Base-by-base conservation (phyloP, 2,113 vertebrate species). In the Sterna hirundo region DNA sequence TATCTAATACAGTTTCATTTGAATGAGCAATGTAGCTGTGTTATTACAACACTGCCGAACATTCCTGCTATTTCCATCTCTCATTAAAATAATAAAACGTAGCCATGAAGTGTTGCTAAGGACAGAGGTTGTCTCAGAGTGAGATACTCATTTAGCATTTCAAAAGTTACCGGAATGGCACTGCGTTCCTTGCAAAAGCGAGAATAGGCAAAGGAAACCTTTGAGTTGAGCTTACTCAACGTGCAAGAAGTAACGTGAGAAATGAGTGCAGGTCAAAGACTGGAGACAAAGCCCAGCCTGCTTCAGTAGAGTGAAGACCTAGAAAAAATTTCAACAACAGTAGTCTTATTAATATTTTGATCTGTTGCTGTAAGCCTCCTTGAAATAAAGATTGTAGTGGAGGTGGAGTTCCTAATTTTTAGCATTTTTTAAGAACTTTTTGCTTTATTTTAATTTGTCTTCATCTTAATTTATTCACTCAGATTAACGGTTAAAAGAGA, bases 41-140 rank as follows among this genome's bases (percentile, higher is more conserved):
- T 64, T 92, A 87, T 72, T 83, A 87, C 42, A 95, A 94, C 17
- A 77, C 13, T 86, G 57, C 65, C 3, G n/a, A 96, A 68, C 49
- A 38, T 91, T 94, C 57, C 66, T 85, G 38, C 38, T 79, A 52
- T 71, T 91, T 32, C 47, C 15, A 69, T 91, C 29, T 90, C 84
- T 89, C 78, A 85, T 93, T 91, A 92, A 95, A 88, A 85, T 80
- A 94, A 90, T 76, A 86, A 94, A 95, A 90, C 15, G 7, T 49
- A 64, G 38, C 71, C 42, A 88, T 95, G 92, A 88, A 71, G n/a
- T 83, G 70, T 91, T 85, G 49, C 47, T 88, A 88, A 77, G 84
- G 76, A 64, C 49, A 94, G 66, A 77, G 47, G 3, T 26, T 90
- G 57, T 13, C 66, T 91, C 58, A 55, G 57, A 75, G 55, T 61